These are phyloP conservation scores for Hippocampus abdominalis DNA, from an alignment of 2,113 vertebrate species.

Conservation along the genomic window DNA sequence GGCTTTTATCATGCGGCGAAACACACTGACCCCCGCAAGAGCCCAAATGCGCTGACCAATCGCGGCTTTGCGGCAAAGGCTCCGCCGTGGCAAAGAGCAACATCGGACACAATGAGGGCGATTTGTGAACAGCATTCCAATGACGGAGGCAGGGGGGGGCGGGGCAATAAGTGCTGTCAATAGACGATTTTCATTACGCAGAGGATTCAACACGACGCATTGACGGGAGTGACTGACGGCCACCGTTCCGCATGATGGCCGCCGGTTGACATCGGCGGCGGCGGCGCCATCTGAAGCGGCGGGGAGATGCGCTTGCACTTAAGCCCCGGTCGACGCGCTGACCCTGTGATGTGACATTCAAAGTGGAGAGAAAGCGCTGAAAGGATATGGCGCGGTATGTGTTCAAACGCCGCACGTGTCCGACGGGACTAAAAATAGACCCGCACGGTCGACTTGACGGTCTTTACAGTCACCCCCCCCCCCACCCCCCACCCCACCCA, in stretches of 20 bases:
- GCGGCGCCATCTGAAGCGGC: background rate
- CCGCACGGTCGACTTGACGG: background rate
- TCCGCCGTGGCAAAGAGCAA: background rate
- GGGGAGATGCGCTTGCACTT: constrained; percentile 21
- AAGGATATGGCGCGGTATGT: constrained; percentile 7
- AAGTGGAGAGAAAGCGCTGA: constrained; percentile 17
- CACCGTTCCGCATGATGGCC: too few relatives aligned
- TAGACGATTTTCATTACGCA: constrained; percentile 34
- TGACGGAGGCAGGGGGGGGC: constrained; percentile 5
- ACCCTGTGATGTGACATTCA: constrained; percentile 17
- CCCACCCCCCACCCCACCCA: background rate
- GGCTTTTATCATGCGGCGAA: background rate
- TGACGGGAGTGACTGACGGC: background rate
- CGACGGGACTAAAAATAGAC: background rate
- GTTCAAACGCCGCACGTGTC: constrained; percentile 9
- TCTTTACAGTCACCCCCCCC: background rate
- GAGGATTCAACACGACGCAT: constrained; percentile 8
- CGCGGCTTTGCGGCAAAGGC: background rate
- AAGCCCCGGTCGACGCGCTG: constrained; percentile 1
- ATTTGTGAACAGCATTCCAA: constrained; percentile 27
- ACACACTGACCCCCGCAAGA: constrained; percentile 15
- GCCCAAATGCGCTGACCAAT: constrained; percentile 8
- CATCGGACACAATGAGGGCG: constrained; percentile 16
- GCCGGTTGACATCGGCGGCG: background rate
- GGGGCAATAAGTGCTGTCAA: constrained; percentile 19